Percentiles rank a stretch among this genome's conserved stretches.
These are phyloP conservation scores for Synergus umbraculus DNA, from an alignment of 2,888 invertebrate species.

Conservation along the genomic window DNA sequence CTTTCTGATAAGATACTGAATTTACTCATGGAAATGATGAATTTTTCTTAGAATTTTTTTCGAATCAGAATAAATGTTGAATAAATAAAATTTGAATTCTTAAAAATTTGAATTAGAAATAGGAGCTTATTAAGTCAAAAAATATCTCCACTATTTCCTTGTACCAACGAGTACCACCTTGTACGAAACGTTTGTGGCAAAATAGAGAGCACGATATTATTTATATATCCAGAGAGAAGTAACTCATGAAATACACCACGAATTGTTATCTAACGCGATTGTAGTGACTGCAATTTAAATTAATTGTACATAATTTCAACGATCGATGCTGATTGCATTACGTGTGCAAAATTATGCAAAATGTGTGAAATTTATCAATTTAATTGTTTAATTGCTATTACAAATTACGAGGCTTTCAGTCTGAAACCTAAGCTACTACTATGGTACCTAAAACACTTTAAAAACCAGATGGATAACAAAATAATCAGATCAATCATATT, in stretches of 20 bases:
- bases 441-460: too few species aligned
- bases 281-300: neutral
- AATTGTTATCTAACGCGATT: neutral
- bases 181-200: neutral
- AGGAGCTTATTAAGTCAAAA: too few species aligned
- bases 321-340: neutral
- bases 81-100: neutral
- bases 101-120: too few species aligned
- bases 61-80: neutral
- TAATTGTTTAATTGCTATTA: too few species aligned
- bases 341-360: neutral
- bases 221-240: neutral
- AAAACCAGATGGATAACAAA: too few species aligned
- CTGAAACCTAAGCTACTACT: too few species aligned
- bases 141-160: neutral
- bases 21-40: neutral
- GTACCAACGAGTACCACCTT: neutral
- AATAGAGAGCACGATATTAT: neutral
- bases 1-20: neutral
- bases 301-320: neutral
- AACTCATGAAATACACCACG: neutral
- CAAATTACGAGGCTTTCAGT: too few species aligned
- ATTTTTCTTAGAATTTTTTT: neutral
- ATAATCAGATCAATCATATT: too few species aligned
- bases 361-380: neutral